Evolutionary conservation across 2,888 invertebrate genomes (phyloP).

Genomic region (Yponomeuta malinellus): DNA sequence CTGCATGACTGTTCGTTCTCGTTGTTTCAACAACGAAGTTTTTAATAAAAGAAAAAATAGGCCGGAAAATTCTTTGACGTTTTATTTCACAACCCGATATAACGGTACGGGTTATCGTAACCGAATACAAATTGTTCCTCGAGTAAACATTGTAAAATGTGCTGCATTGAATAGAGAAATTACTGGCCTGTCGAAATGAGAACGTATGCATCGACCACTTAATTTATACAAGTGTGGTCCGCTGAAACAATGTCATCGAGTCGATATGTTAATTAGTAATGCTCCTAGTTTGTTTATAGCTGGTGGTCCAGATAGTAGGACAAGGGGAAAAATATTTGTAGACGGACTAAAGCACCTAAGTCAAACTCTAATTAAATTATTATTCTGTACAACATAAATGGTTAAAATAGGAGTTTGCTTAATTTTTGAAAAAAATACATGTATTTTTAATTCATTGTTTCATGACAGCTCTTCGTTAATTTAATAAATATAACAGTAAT

Average conservation of each 20-base stretch:
- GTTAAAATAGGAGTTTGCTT: too few relatives aligned
- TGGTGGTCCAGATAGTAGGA: background rate
- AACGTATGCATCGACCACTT: background rate
- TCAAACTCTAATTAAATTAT: too few relatives aligned
- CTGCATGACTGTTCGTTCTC: background rate
- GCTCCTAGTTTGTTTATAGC: conserved; percentile 3
- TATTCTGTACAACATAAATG: too few relatives aligned
- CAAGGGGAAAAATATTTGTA: background rate
- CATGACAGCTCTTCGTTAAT: too few relatives aligned
- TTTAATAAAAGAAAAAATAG: background rate
- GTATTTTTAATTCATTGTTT: too few relatives aligned
- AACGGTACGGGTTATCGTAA: conserved; percentile 2
- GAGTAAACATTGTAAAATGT: conserved; percentile 11
- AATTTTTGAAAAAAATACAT: too few relatives aligned
- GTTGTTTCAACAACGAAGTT: background rate
- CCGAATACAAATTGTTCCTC: background rate
- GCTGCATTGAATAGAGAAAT: background rate
- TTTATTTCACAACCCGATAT: background rate
- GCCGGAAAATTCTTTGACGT: background rate
- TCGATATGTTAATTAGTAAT: conserved; percentile 10
- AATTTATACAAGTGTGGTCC: conserved; percentile 12
- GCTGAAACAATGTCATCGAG: background rate
- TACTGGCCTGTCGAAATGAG: background rate
- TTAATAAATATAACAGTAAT: too few relatives aligned
- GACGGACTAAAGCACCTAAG: too few relatives aligned